phyloP scores from a whole-genome alignment of 2,797 vertebrate genomes.

The Discoglossus pictus region DNA sequence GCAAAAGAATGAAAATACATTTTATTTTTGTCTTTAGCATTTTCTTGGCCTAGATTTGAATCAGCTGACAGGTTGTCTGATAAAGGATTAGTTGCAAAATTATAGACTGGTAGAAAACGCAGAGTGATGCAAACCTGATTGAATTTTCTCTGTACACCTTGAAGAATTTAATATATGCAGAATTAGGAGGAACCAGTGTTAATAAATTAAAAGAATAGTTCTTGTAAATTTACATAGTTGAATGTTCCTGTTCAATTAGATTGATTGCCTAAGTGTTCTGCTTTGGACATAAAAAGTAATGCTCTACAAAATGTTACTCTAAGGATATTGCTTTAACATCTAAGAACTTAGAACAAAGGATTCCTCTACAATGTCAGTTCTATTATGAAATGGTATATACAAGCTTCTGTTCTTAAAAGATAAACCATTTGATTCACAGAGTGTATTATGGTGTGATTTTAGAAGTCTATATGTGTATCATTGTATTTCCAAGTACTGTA shows the following conservation, averaged over 20 bases:
- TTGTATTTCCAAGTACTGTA: too few relatives aligned
- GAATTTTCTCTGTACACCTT: constrained; percentile 20
- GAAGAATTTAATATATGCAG: constrained; percentile 11
- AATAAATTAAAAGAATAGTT: background rate
- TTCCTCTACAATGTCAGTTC: too few relatives aligned
- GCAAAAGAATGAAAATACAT: background rate
- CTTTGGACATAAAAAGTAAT: too few relatives aligned
- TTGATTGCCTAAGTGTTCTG: too few relatives aligned
- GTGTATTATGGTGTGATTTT: too few relatives aligned
- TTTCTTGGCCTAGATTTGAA: constrained; percentile 5
- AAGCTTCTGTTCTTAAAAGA: too few relatives aligned
- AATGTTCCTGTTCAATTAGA: constrained; percentile 1
- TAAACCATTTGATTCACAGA: too few relatives aligned
- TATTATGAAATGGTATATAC: too few relatives aligned
- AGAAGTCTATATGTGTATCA: too few relatives aligned
- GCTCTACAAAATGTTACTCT: too few relatives aligned
- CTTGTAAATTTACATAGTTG: background rate
- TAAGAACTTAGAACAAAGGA: too few relatives aligned
- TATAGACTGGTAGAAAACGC: constrained; percentile 5
- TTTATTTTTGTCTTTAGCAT: constrained; percentile 1
- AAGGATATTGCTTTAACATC: too few relatives aligned
- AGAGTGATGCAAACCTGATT: constrained; percentile 21
- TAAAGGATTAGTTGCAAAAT: constrained; percentile 33
- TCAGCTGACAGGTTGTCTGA: constrained; percentile 13
- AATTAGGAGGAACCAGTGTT: constrained; percentile 3